Evolutionary conservation across 2,888 invertebrate species (phyloP).

Genomic region (Eubasilissa splendida): DNA sequence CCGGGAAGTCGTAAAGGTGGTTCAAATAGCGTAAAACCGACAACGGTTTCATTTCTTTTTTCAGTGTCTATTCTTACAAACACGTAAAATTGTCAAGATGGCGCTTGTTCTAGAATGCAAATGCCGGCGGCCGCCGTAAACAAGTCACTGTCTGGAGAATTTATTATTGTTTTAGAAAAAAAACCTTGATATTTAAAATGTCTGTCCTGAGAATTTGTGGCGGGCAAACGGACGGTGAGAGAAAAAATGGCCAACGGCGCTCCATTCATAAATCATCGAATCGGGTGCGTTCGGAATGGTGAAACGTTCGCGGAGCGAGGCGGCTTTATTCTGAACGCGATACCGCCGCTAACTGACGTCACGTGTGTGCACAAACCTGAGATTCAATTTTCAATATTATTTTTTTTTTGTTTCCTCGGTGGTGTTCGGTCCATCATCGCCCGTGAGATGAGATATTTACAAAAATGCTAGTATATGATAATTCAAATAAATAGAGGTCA

Average conservation of each 20-base stretch:
- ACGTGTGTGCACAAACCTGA: too few relatives aligned
- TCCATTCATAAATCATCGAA: slow-evolving; percentile 11
- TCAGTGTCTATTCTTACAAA: too few relatives aligned
- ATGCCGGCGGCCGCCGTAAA: not conserved
- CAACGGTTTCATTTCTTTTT: too few relatives aligned
- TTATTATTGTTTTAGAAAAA: slow-evolving; percentile 1
- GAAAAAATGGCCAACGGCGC: slow-evolving; percentile 4
- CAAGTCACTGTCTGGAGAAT: not conserved
- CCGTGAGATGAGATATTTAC: too few relatives aligned
- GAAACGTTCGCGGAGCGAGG: not conserved
- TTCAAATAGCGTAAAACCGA: too few relatives aligned
- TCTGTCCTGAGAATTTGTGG: not conserved
- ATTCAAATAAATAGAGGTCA: too few relatives aligned
- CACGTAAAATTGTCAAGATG: not conserved
- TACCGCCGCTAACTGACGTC: too few relatives aligned
- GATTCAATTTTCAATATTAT: too few relatives aligned
- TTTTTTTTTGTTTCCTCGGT: too few relatives aligned
- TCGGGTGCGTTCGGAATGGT: not conserved
- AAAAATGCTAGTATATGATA: too few relatives aligned
- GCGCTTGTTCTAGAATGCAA: not conserved
- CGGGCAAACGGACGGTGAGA: not conserved
- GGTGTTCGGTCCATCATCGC: too few relatives aligned
- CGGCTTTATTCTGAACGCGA: not conserved
- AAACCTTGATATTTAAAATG: slow-evolving; percentile 20
- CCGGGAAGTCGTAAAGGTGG: too few relatives aligned